A percentile compares a stretch with the other conserved stretches of the same genome.
Conservation (phyloP, 1,140 invertebrate genomes). For the Colletes gigas region DNA sequence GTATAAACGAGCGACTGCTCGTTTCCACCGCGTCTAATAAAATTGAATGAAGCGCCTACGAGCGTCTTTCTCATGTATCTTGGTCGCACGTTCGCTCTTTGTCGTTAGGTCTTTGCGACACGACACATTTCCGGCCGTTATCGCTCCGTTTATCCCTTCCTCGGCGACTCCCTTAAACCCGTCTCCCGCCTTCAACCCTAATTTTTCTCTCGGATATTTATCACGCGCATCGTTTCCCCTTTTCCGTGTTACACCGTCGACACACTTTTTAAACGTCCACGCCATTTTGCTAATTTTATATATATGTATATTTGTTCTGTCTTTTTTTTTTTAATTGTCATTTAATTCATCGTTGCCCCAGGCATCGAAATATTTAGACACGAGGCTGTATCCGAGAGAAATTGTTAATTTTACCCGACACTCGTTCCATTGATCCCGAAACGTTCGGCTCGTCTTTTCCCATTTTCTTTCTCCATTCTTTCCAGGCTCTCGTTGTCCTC, state of each 20-base stretch:
- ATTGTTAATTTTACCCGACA: background rate
- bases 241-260: background rate
- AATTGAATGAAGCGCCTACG: conserved; percentile 48
- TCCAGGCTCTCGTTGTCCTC: conserved; percentile 15
- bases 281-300: no score
- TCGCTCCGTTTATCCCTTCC: conserved; percentile 38
- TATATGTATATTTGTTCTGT: no score
- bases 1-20: conserved; percentile 60
- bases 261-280: no score
- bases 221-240: background rate
- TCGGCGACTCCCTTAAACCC: background rate
- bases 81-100: conserved; percentile 23
- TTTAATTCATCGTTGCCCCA: no score
- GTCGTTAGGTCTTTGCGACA: conserved; percentile 39
- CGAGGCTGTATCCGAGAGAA: no score
- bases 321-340: no score
- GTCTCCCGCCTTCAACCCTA: conserved; percentile 6
- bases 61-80: conserved; percentile 35
- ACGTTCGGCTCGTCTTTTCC: conserved; percentile 13
- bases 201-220: background rate
- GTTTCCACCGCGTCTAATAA: conserved; percentile 55
- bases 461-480: conserved; percentile 33
- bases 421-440: background rate
- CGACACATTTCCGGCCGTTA: conserved; percentile 54
- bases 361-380: no score